These are phyloP conservation scores for Teleogryllus occipitalis DNA, from an alignment of 1,140 invertebrate genomes.

Conservation along the genomic window DNA sequence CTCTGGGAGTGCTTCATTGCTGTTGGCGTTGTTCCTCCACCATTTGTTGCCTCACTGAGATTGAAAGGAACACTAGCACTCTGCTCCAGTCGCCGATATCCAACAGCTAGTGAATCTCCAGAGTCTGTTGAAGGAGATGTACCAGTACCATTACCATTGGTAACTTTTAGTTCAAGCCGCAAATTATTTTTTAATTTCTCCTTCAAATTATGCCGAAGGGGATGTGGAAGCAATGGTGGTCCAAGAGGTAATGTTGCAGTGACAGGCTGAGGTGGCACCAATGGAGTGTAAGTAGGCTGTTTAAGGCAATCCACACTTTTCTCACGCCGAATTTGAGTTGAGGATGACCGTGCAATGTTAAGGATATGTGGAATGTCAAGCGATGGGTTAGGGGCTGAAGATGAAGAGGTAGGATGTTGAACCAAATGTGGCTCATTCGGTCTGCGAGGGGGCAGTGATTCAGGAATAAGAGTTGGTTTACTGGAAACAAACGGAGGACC, in stretches of 20 bases:
- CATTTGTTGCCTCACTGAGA: slow-evolving; percentile 31
- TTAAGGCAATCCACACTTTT: slow-evolving; percentile 22
- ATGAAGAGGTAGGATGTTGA: slow-evolving; percentile 7
- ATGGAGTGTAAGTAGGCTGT: not conserved
- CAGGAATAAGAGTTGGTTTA: slow-evolving; percentile 13
- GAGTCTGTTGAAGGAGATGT: slow-evolving; percentile 44
- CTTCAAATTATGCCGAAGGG: slow-evolving; percentile 29
- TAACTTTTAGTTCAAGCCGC: slow-evolving; percentile 29
- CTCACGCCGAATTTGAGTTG: slow-evolving; percentile 21
- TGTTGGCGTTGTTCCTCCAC: slow-evolving; percentile 21
- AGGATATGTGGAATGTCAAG: slow-evolving; percentile 12
- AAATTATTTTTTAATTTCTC: slow-evolving; percentile 32
- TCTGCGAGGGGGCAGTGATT: slow-evolving; percentile 44
- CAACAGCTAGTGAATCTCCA: slow-evolving; percentile 35
- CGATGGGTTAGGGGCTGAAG: slow-evolving; percentile 18
- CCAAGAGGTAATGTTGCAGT: slow-evolving; percentile 20
- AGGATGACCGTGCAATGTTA: slow-evolving; percentile 18
- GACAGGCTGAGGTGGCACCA: not conserved
- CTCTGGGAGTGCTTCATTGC: slow-evolving; percentile 49
- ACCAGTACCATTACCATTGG: slow-evolving; percentile 30
- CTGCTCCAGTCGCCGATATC: slow-evolving; percentile 43
- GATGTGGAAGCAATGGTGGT: slow-evolving; percentile 26
- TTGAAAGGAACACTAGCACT: slow-evolving; percentile 50
- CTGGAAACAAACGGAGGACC: slow-evolving; percentile 8
- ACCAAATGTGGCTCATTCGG: slow-evolving; percentile 37